A percentile compares a stretch with the other conserved stretches of the same genome.
These are phyloP conservation scores for Setipinna tenuifilis DNA, from an alignment of 2,797 vertebrate species.

Conservation along the genomic window DNA sequence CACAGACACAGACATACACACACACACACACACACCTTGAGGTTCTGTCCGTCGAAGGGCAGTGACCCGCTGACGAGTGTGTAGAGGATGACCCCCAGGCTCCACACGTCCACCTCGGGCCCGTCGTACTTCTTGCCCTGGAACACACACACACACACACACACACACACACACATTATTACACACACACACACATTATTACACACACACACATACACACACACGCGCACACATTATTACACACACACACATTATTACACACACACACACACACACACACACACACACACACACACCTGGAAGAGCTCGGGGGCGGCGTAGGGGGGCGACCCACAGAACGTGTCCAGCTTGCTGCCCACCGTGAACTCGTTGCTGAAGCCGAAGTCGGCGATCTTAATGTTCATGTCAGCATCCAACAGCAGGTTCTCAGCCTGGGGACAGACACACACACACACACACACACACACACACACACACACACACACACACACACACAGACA, in stretches of 20 bases:
- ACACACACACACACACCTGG: too few relatives aligned
- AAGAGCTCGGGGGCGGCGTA: conserved; percentile 97
- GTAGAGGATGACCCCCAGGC: conserved; percentile 96
- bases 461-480: too few relatives aligned
- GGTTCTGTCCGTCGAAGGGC: conserved; percentile 96
- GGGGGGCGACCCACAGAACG: conserved; percentile 95
- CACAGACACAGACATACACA: neutral
- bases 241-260: too few relatives aligned
- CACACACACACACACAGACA: too few relatives aligned
- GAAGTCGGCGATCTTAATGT: conserved; percentile 98
- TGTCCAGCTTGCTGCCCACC: conserved; percentile 95
- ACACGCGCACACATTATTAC: too few relatives aligned
- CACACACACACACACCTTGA: conserved; percentile 80
- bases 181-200: too few relatives aligned
- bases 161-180: too few relatives aligned
- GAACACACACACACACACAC: conserved; percentile 32
- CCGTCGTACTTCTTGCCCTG: conserved; percentile 99
- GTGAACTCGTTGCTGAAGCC: conserved; percentile 99
- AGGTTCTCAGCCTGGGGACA: conserved; percentile 88
- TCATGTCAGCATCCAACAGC: conserved; percentile 97
- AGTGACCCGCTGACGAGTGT: conserved; percentile 96
- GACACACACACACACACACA: too few relatives aligned
- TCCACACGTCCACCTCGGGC: conserved; percentile 98
- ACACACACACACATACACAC: too few relatives aligned
- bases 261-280: too few relatives aligned